Conservation (phyloP, 2,797 vertebrate genomes). For the Dendrocincla tyrannina region DNA sequence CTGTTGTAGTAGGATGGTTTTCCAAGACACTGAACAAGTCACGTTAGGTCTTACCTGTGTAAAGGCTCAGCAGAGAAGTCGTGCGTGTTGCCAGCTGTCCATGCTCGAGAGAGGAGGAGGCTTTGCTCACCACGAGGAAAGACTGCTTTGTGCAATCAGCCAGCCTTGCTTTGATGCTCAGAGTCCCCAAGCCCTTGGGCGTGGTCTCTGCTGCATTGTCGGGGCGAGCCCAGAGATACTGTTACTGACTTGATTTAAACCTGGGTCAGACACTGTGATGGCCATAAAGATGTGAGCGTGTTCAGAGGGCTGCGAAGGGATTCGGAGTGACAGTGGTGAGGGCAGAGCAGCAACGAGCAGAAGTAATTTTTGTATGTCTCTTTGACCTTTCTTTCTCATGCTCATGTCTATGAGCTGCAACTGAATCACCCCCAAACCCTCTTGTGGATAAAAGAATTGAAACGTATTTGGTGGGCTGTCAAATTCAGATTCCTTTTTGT, state of each 20-base stretch:
- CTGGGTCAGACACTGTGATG: neutral
- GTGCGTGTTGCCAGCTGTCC: neutral
- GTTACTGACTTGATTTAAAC: neutral
- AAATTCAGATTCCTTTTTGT: neutral
- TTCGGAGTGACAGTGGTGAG: neutral
- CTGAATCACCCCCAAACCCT: neutral
- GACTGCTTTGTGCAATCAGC: neutral
- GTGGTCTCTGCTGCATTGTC: neutral
- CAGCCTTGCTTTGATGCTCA: neutral
- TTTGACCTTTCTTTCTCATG: neutral
- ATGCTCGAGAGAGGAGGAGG: neutral
- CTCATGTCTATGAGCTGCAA: neutral
- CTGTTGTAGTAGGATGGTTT: neutral
- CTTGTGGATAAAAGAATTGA: neutral
- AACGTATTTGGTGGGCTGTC: neutral
- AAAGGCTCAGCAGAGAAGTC: neutral
- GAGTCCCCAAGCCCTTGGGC: neutral
- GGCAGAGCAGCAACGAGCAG: neutral
- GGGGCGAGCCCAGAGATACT: neutral
- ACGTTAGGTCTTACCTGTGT: rapidly evolving
- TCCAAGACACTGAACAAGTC: neutral
- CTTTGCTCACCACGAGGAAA: neutral
- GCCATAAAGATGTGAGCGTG: neutral
- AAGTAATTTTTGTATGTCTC: neutral
- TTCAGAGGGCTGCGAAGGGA: neutral